Base-by-base conservation (phyloP, 2,113 vertebrate genomes). In the Seriola dumerili region DNA sequence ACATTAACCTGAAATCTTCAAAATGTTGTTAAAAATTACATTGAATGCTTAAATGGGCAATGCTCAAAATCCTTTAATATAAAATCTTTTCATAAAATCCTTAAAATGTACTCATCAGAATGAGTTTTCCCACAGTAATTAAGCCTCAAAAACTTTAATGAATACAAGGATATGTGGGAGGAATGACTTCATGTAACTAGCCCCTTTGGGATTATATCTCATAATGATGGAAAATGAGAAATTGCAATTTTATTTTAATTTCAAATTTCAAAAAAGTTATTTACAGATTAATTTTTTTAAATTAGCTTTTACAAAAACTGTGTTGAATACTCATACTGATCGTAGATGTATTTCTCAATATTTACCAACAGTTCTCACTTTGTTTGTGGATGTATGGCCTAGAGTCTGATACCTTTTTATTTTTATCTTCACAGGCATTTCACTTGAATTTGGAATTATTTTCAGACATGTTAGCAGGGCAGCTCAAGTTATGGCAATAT, bases 31-130 rank as follows among this genome's bases (percentile, higher is more conserved):
- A 46, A 32, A 62, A n/a, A 36, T 23, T 7, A 16, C 50, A 21
- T 8, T 1, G 8, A 52, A 52, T 9, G 21, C 21, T 21, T 21
- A 52, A 8, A 52, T 58, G 34, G 32, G 48, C 5, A 38, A 46
- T 34, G 8, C 21, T 34, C 29, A 58, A 40, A 19, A 16, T 38
- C 5, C 36, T 48, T 29, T 29, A 29, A 29, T 29, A 74, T 62
- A 48, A 65, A 76, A 76, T 21, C 14, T 34, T 76, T 81, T 46
- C 23, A 61, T 13, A 29, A 69, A 34, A 69, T 38, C 6, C 17
- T 80, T 40, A 32, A 59, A 50, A 50, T 46, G 34, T 8, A 29
- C 48, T 72, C 38, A 58, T 66, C 40, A 34, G 29, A 34, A 32
- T 58, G 17, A 42, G 14, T 17, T 10, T 23, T 61, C 23, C 44